A percentile compares a stretch with the other conserved stretches of the same genome.
phyloP scores from a whole-genome alignment of 2,888 invertebrate species.

The Perdita meconis region DNA sequence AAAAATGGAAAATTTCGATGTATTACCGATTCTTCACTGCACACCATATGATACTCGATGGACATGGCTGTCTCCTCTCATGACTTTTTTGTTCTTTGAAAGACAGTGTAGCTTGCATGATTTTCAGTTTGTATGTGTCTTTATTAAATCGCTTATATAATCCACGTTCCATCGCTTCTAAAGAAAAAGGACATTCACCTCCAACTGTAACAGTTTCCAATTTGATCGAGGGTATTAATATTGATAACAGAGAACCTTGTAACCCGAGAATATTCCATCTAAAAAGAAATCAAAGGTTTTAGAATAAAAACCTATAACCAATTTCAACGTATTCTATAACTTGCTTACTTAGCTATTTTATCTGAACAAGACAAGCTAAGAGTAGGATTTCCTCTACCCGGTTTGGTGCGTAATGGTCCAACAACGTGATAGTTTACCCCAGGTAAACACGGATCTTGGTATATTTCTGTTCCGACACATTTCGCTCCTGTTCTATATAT shows the following conservation, averaged over 20 bases:
- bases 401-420: constrained; percentile 93
- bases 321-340: constrained; percentile 6
- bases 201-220: constrained; percentile 90
- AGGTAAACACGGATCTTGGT: constrained; percentile 86
- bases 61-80: constrained; percentile 85
- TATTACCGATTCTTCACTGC: constrained; percentile 83
- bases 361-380: constrained; percentile 97
- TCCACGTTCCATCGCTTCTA: constrained; percentile 87
- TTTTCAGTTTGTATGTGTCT: constrained; percentile 65
- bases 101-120: constrained; percentile 79
- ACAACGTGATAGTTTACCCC: constrained; percentile 89
- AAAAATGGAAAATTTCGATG: too few species aligned
- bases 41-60: constrained; percentile 88
- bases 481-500: constrained; percentile 95
- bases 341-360: constrained; percentile 89
- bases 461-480: constrained; percentile 86
- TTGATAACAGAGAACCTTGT: constrained; percentile 92
- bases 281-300: too few species aligned
- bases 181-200: constrained; percentile 87
- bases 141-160: constrained; percentile 82
- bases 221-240: constrained; percentile 89
- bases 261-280: constrained; percentile 94
- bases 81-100: constrained; percentile 84
- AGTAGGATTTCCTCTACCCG: constrained; percentile 95
- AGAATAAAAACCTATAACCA: not conserved